Base-by-base conservation (phyloP, 2,797 vertebrate species). In the Rhodeus uyekii region DNA sequence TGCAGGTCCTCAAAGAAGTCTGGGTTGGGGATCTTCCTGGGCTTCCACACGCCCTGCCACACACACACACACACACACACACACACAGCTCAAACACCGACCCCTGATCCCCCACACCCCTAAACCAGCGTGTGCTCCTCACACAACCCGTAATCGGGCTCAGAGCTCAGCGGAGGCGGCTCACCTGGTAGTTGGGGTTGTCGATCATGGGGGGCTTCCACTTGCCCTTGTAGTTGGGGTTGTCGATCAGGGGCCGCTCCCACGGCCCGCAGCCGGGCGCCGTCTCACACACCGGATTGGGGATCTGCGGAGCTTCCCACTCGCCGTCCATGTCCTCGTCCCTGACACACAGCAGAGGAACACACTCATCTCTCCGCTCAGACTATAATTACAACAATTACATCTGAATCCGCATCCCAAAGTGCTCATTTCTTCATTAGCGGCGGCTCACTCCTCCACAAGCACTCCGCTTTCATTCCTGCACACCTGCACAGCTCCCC, bases 261-360 rank as follows among this genome's bases (percentile, higher is more conserved):
- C 98, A 99, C 65, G 90, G 88, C 29, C 98, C 97, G 69, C 98
- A 99, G 77, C 98, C 98, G 6, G 98, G 96, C 7, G 97, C 96
- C 0, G 94, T 74, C 89, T 99, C 97, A 63, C 98, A 99, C 85
- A 95, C 95, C 0, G 98, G 93, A 90, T 99, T 99, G 9, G 97
- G 95, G 79, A 99, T 90, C 90, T 99, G 98, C 77, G 98, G 98
- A n/a, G 98, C 97, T 84, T 99, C 98, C 98, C 98, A 99, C 64
- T 99, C 98, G 0, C 98, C 98, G 3, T 99, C 98, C 98, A 99
- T 99, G 85, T 99, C 98, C 92, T 98, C 97, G 88, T 99, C 98
- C 98, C 98, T 99, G 16, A 58, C 39, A 6, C 16, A 8, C 6
- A 16, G 19, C 1, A 44, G 34, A 4, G 27, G 22, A 5, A 18